These are phyloP conservation scores for Zoanthus sociatus DNA, from an alignment of 92 coral and sea anemone species.

Conservation along the genomic window DNA sequence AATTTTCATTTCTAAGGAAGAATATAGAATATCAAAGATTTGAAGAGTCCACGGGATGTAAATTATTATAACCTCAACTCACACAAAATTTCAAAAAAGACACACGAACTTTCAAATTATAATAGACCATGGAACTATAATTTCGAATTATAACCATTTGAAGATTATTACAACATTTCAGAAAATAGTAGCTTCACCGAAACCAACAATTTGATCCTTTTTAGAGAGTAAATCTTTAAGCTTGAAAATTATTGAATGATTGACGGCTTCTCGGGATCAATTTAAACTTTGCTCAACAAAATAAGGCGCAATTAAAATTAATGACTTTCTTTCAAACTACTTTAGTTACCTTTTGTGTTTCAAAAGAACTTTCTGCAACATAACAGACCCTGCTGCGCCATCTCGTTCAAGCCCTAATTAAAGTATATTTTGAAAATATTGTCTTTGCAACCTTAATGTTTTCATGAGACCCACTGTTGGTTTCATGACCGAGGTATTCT, in stretches of 20 bases:
- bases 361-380: constrained; percentile 45
- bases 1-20: background rate
- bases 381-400: background rate
- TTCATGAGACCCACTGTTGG: background rate
- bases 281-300: constrained; percentile 34
- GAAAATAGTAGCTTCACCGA: constrained; percentile 5
- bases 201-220: background rate
- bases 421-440: constrained; percentile 16
- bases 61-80: background rate
- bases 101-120: background rate
- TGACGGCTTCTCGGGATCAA: constrained; percentile 14
- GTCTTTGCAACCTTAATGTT: background rate
- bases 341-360: constrained; percentile 26
- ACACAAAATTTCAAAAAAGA: background rate
- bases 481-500: background rate
- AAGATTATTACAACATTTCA: background rate
- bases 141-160: constrained; percentile 6
- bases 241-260: constrained; percentile 12
- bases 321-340: constrained; percentile 39
- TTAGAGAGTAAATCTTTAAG: constrained; percentile 16
- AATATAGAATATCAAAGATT: background rate
- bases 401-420: constrained; percentile 27
- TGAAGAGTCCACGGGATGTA: background rate
- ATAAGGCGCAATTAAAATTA: constrained; percentile 49
- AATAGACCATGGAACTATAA: background rate